Conservation (phyloP, 2,888 invertebrate genomes). For the Chirona hameri region DNA sequence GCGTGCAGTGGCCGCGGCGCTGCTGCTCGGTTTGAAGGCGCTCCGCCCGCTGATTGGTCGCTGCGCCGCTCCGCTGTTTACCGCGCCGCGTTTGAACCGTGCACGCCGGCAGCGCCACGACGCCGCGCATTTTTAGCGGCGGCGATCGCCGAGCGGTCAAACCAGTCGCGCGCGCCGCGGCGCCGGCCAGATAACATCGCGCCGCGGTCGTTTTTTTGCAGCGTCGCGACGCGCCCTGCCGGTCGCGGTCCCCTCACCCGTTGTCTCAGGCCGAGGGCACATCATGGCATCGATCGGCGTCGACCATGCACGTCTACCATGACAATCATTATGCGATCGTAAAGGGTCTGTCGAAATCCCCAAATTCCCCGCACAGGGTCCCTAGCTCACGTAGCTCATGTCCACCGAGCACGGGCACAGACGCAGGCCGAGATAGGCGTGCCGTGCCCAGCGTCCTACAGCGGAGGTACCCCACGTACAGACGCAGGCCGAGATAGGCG, state of each 20-base stretch:
- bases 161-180: slow-evolving; percentile 10
- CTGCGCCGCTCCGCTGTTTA: neutral
- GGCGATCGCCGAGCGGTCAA: neutral
- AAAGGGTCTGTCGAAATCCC: too few species aligned
- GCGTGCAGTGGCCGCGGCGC: neutral
- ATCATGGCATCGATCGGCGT: too few species aligned
- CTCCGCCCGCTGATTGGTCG: neutral
- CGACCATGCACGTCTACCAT: too few species aligned
- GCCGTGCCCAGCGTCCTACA: too few species aligned
- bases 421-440: too few species aligned
- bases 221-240: neutral
- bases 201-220: neutral
- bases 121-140: neutral
- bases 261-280: neutral
- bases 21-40: neutral
- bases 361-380: too few species aligned
- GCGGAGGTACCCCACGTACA: too few species aligned
- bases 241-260: neutral
- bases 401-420: too few species aligned
- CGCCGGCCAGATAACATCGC: neutral
- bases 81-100: slow-evolving; percentile 12
- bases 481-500: too few species aligned
- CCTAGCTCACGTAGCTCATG: too few species aligned
- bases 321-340: too few species aligned
- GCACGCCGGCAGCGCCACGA: neutral